Evolutionary conservation across 2,113 vertebrate genomes (phyloP).

Genomic region (Platysternon megacephalum): DNA sequence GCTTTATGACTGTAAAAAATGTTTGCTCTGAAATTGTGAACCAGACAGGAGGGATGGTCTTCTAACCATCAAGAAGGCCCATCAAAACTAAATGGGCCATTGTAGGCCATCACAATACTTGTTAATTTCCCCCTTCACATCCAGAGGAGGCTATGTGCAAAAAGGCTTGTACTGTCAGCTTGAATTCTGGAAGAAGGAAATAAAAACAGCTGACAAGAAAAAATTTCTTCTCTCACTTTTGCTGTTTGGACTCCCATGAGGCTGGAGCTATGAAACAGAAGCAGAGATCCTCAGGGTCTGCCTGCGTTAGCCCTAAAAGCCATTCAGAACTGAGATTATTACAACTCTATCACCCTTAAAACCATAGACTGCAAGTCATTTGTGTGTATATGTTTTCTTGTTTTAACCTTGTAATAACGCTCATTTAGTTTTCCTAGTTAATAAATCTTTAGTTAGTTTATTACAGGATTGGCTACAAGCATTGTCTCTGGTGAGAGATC

Average conservation of each 20-base stretch:
- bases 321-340: neutral
- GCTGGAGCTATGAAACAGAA: neutral
- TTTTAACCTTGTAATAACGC: neutral
- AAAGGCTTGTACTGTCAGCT: neutral
- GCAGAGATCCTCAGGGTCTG: neutral
- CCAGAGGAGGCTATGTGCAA: neutral
- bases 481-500: neutral
- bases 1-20: neutral
- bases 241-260: neutral
- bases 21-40: neutral
- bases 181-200: neutral
- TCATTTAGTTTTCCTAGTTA: neutral
- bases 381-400: neutral
- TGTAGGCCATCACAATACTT: neutral
- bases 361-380: neutral
- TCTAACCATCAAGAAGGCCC: neutral
- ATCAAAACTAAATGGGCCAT: neutral
- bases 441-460: neutral
- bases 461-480: neutral
- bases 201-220: neutral
- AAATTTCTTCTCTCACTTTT: neutral
- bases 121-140: neutral
- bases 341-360: neutral
- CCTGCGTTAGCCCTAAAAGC: neutral
- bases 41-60: neutral